These are phyloP conservation scores for Rhinichthys osculus DNA, from an alignment of 2,797 vertebrate genomes.

Conservation along the genomic window DNA sequence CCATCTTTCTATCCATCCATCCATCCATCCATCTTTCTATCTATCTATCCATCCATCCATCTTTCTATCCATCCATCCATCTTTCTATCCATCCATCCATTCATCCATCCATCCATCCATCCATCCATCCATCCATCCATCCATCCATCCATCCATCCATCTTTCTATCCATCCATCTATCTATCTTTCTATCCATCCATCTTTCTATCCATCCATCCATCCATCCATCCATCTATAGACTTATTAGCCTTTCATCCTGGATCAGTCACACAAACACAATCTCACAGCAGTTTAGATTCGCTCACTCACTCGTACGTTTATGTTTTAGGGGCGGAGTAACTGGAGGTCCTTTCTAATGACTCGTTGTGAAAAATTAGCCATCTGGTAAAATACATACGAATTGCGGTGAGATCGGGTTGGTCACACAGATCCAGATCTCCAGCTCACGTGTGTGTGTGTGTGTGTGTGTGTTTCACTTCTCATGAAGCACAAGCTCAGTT, in stretches of 20 bases:
- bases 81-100: rapidly evolving
- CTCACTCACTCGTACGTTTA: no score
- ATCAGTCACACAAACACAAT: not conserved
- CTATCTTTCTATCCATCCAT: rapidly evolving
- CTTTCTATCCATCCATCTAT: no score
- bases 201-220: rapidly evolving
- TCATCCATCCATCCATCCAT: not conserved
- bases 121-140: rapidly evolving
- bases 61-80: no score
- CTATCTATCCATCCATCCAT: rapidly evolving
- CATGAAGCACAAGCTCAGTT: slow-evolving; percentile 36
- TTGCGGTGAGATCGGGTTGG: no score
- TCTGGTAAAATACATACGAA: no score
- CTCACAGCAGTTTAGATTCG: no score
- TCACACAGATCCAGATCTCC: not conserved
- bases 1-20: rapidly evolving
- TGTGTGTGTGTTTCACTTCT: slow-evolving; percentile 38
- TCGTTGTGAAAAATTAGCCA: no score
- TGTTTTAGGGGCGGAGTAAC: no score
- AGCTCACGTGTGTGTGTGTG: slow-evolving; percentile 26
- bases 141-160: rapidly evolving
- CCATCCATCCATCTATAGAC: not conserved
- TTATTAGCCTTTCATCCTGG: not conserved
- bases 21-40: rapidly evolving
- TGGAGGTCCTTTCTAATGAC: no score